phyloP scores from a whole-genome alignment of 2,797 vertebrate genomes.

The Bufotes viridis region DNA sequence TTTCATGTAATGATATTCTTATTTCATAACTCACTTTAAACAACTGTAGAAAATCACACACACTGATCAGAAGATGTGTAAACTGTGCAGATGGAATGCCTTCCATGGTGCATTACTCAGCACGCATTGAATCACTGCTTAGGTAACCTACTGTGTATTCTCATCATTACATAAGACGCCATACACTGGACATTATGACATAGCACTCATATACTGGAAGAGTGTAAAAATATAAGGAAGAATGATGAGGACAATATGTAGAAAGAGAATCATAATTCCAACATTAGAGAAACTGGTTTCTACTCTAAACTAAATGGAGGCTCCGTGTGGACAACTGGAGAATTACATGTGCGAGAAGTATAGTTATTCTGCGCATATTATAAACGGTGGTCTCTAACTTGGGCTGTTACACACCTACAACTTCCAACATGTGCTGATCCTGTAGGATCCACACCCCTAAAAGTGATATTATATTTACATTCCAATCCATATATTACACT shows the following conservation, averaged over 20 bases:
- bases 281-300: background rate
- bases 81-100: background rate
- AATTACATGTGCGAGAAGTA: background rate
- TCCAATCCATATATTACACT: background rate
- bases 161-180: background rate
- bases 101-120: background rate
- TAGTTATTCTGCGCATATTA: background rate
- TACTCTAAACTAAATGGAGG: conserved; percentile 13
- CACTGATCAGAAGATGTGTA: too few relatives aligned
- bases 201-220: background rate
- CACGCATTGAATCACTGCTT: background rate
- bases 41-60: too few relatives aligned
- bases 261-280: background rate
- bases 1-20: background rate
- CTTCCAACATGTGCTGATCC: background rate
- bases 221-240: background rate
- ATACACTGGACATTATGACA: background rate
- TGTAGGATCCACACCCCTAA: background rate
- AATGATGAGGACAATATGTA: background rate
- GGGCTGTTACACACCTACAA: background rate
- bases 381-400: background rate
- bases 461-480: background rate
- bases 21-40: background rate
- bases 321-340: conserved; percentile 38
- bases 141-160: background rate